Conservation (phyloP, 1,140 invertebrate species). For the Saccostrea glomerata region DNA sequence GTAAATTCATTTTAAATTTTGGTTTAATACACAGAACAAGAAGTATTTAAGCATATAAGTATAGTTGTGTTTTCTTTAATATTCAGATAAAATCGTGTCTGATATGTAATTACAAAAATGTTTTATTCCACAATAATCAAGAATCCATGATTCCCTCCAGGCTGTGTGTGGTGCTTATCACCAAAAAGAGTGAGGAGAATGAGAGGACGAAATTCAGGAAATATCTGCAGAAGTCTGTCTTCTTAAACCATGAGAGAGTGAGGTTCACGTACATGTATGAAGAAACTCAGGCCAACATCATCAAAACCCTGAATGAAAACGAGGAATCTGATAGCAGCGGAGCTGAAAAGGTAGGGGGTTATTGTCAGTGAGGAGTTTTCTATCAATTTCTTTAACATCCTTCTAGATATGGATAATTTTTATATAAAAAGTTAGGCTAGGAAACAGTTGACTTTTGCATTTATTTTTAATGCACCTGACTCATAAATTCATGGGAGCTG, state of each 20-base stretch:
- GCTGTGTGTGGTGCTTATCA: conserved; percentile 92
- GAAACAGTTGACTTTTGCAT: no score
- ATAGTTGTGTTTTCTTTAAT: no score
- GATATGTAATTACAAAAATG: no score
- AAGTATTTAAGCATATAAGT: no score
- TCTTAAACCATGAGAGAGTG: conserved; percentile 82
- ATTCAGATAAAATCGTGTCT: no score
- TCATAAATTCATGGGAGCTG: no score
- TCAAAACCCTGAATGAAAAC: conserved; percentile 83
- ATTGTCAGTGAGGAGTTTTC: no score
- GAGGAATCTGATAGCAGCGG: conserved; percentile 55
- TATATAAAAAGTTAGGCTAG: neutral
- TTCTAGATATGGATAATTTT: no score
- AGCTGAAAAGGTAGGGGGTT: neutral
- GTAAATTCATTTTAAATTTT: neutral
- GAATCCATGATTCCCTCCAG: conserved; percentile 73
- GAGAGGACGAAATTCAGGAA: conserved; percentile 78
- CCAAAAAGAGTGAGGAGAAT: conserved; percentile 82
- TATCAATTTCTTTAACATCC: no score
- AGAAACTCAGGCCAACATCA: conserved; percentile 90
- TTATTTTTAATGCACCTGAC: no score
- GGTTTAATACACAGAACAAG: neutral
- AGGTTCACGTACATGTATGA: conserved; percentile 92
- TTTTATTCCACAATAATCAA: no score
- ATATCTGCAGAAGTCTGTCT: conserved; percentile 76